A percentile compares a stretch with the other conserved stretches of the same genome.
phyloP scores from a whole-genome alignment of 2,797 vertebrate genomes.

The Peromyscus aztecus region DNA sequence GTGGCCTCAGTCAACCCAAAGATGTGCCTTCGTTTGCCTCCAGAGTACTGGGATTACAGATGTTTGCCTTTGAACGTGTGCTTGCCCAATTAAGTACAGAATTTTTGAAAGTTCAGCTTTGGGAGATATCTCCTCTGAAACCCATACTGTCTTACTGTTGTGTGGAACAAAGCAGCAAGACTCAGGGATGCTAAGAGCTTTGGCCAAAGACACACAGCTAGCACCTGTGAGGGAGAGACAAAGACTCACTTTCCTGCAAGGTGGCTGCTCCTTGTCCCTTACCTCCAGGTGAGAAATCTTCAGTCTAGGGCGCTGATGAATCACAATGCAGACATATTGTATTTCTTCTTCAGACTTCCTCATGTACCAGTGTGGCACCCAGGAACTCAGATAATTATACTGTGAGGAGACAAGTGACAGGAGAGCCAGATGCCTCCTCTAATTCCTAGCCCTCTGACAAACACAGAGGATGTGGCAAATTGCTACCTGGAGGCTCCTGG shows the following conservation, averaged over 20 bases:
- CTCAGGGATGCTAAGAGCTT: constrained; percentile 24
- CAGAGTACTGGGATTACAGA: not conserved
- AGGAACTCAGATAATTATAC: constrained; percentile 81
- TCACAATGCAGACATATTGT: constrained; percentile 77
- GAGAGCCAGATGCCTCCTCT: constrained; percentile 70
- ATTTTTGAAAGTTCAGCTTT: not conserved
- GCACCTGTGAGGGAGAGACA: not conserved
- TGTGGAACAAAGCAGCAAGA: constrained; percentile 36
- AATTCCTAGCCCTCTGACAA: constrained; percentile 63
- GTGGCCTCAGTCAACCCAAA: not conserved
- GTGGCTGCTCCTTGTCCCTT: not conserved
- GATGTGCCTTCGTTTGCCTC: not conserved
- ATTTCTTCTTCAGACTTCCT: constrained; percentile 79
- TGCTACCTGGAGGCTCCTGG: constrained; percentile 68
- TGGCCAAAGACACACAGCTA: constrained; percentile 44
- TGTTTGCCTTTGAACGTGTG: not conserved
- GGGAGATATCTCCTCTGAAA: constrained; percentile 41
- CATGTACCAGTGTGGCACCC: constrained; percentile 74
- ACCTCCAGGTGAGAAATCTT: constrained; percentile 79
- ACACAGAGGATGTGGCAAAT: constrained; percentile 71
- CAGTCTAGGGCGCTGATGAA: constrained; percentile 75
- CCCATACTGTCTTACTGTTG: not conserved
- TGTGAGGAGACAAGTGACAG: constrained; percentile 74
- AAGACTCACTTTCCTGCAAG: constrained; percentile 19
- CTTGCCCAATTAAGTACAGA: not conserved